phyloP scores from a whole-genome alignment of 2,113 vertebrate genomes.

The Hippocampus guttulatus region DNA sequence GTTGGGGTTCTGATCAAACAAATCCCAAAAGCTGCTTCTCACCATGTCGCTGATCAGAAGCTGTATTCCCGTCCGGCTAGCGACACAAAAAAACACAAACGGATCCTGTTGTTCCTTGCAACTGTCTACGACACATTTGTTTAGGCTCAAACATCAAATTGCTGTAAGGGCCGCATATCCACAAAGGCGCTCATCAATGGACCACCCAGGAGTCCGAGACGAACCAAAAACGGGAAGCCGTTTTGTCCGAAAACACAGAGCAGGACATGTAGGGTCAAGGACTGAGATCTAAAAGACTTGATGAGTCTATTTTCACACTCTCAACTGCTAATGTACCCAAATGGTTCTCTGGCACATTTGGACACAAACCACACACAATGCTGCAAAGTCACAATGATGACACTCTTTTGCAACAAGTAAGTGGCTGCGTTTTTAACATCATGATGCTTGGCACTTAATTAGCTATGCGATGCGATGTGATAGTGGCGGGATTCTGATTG shows the following conservation, averaged over 20 bases:
- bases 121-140: slow-evolving; percentile 58
- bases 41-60: slow-evolving; percentile 22
- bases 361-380: slow-evolving; percentile 8
- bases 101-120: slow-evolving; percentile 27
- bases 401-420: too few relatives aligned
- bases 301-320: slow-evolving; percentile 57
- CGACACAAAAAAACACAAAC: slow-evolving; percentile 32
- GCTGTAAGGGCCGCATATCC: slow-evolving; percentile 48
- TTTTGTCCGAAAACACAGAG: slow-evolving; percentile 29
- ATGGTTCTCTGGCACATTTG: slow-evolving; percentile 24
- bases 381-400: slow-evolving; percentile 16
- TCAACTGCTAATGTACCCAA: slow-evolving; percentile 38
- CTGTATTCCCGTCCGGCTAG: slow-evolving; percentile 29
- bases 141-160: slow-evolving; percentile 52
- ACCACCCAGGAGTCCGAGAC: slow-evolving; percentile 71
- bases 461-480: neutral
- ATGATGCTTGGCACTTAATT: too few relatives aligned
- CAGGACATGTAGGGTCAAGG: slow-evolving; percentile 41
- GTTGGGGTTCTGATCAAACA: slow-evolving; percentile 27
- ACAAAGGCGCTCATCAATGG: slow-evolving; percentile 58
- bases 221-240: slow-evolving; percentile 35
- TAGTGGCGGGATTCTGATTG: slow-evolving; percentile 16
- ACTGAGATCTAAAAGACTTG: slow-evolving; percentile 41
- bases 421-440: too few relatives aligned
- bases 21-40: slow-evolving; percentile 13